Conservation (phyloP, 2,797 vertebrate species). For the Acanthis flammea region DNA sequence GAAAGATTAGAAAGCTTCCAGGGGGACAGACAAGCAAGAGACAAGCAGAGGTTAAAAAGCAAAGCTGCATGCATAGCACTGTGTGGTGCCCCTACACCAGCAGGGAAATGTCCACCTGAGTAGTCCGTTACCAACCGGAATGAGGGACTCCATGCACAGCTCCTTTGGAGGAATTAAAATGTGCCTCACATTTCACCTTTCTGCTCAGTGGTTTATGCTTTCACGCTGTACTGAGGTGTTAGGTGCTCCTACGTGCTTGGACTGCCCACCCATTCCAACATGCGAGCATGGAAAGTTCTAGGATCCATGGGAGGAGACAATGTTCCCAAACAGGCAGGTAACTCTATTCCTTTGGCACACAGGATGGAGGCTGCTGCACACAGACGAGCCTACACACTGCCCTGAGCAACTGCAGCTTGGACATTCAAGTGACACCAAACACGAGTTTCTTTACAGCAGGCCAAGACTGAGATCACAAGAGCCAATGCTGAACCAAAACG, state of each 20-base stretch:
- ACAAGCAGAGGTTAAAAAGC: neutral
- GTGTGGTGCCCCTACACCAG: neutral
- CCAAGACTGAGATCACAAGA: neutral
- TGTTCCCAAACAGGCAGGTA: neutral
- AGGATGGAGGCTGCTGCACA: neutral
- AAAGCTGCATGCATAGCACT: neutral
- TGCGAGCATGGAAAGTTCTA: fast-evolving
- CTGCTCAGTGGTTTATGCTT: neutral
- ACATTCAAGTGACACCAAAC: neutral
- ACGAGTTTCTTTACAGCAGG: neutral
- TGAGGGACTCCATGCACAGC: neutral
- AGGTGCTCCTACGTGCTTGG: fast-evolving
- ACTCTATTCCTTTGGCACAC: neutral
- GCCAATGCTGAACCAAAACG: fast-evolving
- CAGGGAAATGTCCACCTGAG: neutral
- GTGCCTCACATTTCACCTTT: neutral
- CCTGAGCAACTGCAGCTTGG: neutral
- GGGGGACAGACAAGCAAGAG: neutral
- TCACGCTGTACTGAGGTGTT: neutral
- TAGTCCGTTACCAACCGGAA: fast-evolving
- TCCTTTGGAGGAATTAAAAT: neutral
- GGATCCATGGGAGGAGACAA: neutral
- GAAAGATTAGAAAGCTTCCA: slow-evolving; percentile 32
- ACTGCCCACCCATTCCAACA: neutral
- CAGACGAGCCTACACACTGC: neutral